Percentiles rank a stretch among this genome's conserved stretches.
Evolutionary conservation across 2,113 vertebrate genomes (phyloP).

Genomic region (Raja brachyura): DNA sequence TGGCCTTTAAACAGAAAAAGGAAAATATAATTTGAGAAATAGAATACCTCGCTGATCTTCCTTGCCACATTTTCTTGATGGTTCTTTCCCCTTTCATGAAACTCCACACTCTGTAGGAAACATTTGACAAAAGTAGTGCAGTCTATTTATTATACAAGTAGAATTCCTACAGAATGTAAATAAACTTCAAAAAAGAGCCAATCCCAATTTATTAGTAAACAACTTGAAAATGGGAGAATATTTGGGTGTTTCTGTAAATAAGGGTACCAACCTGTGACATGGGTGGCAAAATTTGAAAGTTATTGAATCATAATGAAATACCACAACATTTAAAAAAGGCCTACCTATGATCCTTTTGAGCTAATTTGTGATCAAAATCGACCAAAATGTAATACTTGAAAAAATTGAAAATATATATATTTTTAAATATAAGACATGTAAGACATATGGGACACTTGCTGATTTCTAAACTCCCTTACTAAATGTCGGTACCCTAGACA

Average conservation of each 20-base stretch:
- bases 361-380: too few relatives aligned
- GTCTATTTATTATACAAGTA: not conserved
- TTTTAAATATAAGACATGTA: too few relatives aligned
- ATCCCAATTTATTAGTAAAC: not conserved
- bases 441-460: too few relatives aligned
- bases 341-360: too few relatives aligned
- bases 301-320: too few relatives aligned
- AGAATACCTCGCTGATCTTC: slow-evolving; percentile 82
- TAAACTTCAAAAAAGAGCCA: not conserved
- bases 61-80: slow-evolving; percentile 97
- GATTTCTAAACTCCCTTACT: too few relatives aligned
- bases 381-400: too few relatives aligned
- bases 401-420: too few relatives aligned
- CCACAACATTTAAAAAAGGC: too few relatives aligned
- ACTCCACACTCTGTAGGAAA: slow-evolving; percentile 75
- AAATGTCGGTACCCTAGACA: too few relatives aligned
- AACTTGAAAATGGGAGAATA: not conserved
- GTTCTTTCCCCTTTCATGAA: slow-evolving; percentile 96
- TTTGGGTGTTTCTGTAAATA: not conserved
- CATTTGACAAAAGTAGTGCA: not conserved
- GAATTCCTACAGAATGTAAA: not conserved
- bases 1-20: slow-evolving; percentile 32
- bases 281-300: too few relatives aligned
- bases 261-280: too few relatives aligned
- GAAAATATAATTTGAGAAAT: slow-evolving; percentile 38